These are phyloP conservation scores for Manduca sexta DNA, from an alignment of 1,140 invertebrate genomes.

Conservation along the genomic window DNA sequence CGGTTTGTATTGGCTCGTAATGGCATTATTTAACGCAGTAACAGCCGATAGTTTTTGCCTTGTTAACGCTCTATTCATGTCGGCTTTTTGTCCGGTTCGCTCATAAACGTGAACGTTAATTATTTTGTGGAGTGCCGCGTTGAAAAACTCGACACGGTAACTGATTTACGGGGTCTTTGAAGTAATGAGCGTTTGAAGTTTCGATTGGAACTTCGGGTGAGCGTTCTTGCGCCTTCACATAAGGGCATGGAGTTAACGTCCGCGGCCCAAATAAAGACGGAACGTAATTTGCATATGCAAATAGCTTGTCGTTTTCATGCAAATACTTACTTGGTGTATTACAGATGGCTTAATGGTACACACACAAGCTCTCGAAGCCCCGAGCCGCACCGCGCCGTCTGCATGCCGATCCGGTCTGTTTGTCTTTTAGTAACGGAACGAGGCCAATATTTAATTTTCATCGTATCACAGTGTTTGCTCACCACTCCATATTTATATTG, in stretches of 20 bases:
- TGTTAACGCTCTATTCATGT: conserved; percentile 42
- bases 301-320: conserved; percentile 59
- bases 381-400: conserved; percentile 20
- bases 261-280: conserved; percentile 64
- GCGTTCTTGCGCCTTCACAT: conserved; percentile 42
- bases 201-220: conserved; percentile 24
- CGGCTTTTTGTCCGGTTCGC: conserved; percentile 21
- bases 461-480: neutral
- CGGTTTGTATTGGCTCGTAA: conserved; percentile 24
- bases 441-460: conserved; percentile 15
- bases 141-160: conserved; percentile 22
- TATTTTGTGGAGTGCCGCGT: conserved; percentile 21
- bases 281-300: conserved; percentile 71
- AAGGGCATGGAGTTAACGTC: conserved; percentile 53
- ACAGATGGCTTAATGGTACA: conserved; percentile 65
- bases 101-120: conserved; percentile 29
- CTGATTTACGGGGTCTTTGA: conserved; percentile 21
- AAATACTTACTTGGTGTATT: conserved; percentile 64
- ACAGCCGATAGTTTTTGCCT: conserved; percentile 36
- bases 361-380: conserved; percentile 47
- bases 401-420: conserved; percentile 2
- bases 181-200: conserved; percentile 32
- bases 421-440: conserved; percentile 3
- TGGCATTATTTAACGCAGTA: conserved; percentile 36
- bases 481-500: neutral